Evolutionary conservation across 2,113 vertebrate genomes (phyloP).

Genomic region (Cyanistes caeruleus): DNA sequence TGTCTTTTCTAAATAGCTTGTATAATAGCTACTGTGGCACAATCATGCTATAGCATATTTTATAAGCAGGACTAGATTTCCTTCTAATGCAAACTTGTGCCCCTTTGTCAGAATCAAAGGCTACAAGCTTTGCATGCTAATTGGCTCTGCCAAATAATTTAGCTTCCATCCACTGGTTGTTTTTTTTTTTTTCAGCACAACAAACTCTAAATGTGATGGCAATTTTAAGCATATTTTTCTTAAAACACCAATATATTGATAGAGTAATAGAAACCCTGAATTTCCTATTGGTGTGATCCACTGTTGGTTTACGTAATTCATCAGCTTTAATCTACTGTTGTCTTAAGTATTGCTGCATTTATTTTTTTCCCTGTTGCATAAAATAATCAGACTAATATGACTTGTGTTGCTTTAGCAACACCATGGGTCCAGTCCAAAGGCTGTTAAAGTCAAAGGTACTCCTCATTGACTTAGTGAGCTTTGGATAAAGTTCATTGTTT

Average conservation of each 20-base stretch:
- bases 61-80: neutral
- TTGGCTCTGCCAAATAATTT: neutral
- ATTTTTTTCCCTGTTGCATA: neutral
- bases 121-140: neutral
- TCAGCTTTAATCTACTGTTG: neutral
- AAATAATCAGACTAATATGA: neutral
- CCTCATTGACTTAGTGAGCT: neutral
- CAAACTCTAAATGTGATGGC: neutral
- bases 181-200: neutral
- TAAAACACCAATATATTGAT: neutral
- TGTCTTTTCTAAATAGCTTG: neutral
- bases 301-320: neutral
- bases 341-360: neutral
- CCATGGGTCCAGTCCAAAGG: neutral
- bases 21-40: neutral
- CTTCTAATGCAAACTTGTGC: neutral
- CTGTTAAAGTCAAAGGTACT: neutral
- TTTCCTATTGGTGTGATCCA: neutral
- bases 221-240: neutral
- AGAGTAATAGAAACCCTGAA: neutral
- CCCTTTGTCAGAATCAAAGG: constrained; percentile 14
- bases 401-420: neutral
- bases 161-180: neutral
- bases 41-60: neutral
- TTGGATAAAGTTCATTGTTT: constrained; percentile 39